These are phyloP conservation scores for Forpus xanthops DNA, from an alignment of 2,797 vertebrate genomes.

Conservation along the genomic window DNA sequence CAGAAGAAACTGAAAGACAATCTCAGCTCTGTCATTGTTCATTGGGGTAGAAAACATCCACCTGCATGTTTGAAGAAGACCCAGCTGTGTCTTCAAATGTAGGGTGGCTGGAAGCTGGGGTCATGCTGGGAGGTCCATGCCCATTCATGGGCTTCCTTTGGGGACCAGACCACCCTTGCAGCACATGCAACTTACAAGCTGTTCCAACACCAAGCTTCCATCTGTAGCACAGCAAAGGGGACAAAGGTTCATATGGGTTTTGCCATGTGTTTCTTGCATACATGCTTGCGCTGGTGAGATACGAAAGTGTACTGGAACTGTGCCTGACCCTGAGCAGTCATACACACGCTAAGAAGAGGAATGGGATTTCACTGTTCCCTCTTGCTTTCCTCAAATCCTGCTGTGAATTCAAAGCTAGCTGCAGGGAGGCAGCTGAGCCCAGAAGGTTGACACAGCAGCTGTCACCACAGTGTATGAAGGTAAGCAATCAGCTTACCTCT, in stretches of 20 bases:
- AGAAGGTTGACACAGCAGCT: accelerated
- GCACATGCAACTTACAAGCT: neutral
- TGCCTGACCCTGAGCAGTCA: neutral
- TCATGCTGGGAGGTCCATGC: neutral
- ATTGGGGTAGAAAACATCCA: constrained; percentile 17
- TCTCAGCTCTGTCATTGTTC: constrained; percentile 17
- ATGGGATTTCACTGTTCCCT: neutral
- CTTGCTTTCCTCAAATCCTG: neutral
- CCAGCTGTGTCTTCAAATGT: neutral
- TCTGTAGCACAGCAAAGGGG: accelerated
- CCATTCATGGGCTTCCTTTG: neutral
- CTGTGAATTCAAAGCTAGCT: neutral
- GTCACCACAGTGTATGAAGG: accelerated
- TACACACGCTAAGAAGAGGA: neutral
- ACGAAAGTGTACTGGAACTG: neutral
- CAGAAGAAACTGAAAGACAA: neutral
- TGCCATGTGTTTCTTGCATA: neutral
- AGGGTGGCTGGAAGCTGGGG: neutral
- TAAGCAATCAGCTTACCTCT: neutral
- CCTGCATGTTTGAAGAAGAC: neutral
- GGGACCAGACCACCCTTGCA: neutral
- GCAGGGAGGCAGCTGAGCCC: neutral
- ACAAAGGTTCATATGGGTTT: neutral
- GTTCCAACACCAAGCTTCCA: neutral
- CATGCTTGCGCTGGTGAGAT: accelerated